Conservation (phyloP, 2,113 vertebrate species). For the Formicarius rufipectus region DNA sequence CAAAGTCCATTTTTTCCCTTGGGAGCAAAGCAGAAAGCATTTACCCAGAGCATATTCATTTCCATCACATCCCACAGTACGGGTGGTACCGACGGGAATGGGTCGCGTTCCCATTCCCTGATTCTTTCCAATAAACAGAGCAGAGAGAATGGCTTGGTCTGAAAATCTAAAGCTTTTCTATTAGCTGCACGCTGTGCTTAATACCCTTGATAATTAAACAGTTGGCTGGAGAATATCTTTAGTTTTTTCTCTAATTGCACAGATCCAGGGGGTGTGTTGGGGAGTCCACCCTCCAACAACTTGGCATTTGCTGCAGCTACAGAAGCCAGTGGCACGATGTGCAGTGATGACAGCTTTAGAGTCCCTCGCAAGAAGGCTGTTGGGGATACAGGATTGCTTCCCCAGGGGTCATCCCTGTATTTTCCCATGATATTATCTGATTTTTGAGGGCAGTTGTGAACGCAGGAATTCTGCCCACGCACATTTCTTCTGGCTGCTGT, state of each 20-base stretch:
- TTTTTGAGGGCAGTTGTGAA: slow-evolving; percentile 14
- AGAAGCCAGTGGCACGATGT: background rate
- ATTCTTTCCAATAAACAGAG: background rate
- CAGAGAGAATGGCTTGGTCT: background rate
- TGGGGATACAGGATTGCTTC: background rate
- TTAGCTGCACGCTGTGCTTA: background rate
- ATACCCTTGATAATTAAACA: background rate
- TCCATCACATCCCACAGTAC: background rate
- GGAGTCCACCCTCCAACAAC: background rate
- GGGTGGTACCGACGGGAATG: background rate
- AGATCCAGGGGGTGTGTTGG: background rate
- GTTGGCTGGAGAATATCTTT: background rate
- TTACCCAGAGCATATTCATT: background rate
- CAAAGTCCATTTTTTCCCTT: background rate
- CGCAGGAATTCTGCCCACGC: slow-evolving; percentile 27
- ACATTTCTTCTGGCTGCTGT: slow-evolving; percentile 33
- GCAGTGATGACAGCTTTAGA: background rate
- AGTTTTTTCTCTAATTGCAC: background rate
- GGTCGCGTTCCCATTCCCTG: background rate
- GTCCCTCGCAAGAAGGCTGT: background rate
- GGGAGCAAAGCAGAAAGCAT: background rate
- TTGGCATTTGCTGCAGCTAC: background rate
- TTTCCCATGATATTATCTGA: slow-evolving; percentile 59
- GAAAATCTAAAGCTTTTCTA: background rate
- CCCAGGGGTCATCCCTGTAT: background rate